phyloP scores from a whole-genome alignment of 1,140 invertebrate species.

The Drosophila equinoxialis region DNA sequence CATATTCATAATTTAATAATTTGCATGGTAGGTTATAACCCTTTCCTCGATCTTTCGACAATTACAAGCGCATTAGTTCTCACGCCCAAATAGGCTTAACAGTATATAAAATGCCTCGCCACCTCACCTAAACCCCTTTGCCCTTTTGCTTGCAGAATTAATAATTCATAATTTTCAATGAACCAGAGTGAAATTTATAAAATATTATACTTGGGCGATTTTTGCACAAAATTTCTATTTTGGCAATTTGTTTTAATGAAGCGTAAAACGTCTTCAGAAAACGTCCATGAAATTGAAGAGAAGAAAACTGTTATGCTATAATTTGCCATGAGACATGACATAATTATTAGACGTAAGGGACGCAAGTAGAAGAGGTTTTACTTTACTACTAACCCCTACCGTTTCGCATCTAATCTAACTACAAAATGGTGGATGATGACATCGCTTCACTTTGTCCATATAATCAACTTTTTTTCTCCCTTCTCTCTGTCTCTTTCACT shows the following conservation, averaged over 20 bases:
- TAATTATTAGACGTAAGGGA: constrained; percentile 13
- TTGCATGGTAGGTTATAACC: constrained; percentile 17
- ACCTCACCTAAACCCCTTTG: background rate
- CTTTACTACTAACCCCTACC: background rate
- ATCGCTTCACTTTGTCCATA: constrained; percentile 7
- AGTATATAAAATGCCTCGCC: background rate
- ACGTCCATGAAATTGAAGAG: constrained; percentile 18
- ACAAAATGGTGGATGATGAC: constrained; percentile 21
- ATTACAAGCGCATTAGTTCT: constrained; percentile 29
- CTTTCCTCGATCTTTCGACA: background rate
- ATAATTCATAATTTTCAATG: constrained; percentile 26
- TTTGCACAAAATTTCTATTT: constrained; percentile 14
- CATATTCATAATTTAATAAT: constrained; percentile 25
- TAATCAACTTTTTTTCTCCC: constrained; percentile 7
- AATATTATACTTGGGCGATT: constrained; percentile 13
- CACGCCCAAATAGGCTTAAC: constrained; percentile 24
- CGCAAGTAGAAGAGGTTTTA: background rate
- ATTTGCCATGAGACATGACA: constrained; percentile 24
- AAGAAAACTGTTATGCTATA: constrained; percentile 12
- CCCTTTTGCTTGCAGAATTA: background rate
- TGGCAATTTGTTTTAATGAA: constrained; percentile 21
- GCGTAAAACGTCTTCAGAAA: constrained; percentile 22
- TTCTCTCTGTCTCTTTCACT: background rate
- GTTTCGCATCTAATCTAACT: background rate
- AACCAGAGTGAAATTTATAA: constrained; percentile 9